Evolutionary conservation across 2,797 vertebrate genomes (phyloP), one percentile per base, ranked within the genome.

Genomic region (Etheostoma nigrum): DNA sequence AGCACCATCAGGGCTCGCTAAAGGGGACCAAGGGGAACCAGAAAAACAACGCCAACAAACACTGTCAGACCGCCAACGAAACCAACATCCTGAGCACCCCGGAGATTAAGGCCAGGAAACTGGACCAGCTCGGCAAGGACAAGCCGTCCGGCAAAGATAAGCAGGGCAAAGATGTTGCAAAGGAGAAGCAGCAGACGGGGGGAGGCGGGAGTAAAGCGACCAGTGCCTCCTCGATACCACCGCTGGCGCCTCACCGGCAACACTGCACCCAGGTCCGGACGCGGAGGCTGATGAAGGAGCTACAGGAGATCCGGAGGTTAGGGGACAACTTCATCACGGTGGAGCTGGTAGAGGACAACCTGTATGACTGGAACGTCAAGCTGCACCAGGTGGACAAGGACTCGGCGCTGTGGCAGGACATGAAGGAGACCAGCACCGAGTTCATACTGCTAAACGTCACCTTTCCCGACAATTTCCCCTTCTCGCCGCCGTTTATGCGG

Each of bases 321-420:
- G 97, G 97, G 83, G 98, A 99, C 95, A 96, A 97, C 96, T 99
- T 99, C 95, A 99, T 99, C 91, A 97, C 97, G 3, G 98, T 99
- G 92, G 98, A 99, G 95, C 96, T 99, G 95, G 97, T 98, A 91
- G 98, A 99, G 93, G 98, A 99, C 94, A 99, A 98, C 95, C 97
- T 99, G 82, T 99, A 96, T 87, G 98, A 99, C 95, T 99, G 98
- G 98, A 99, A 99, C 90, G 97, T 99, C 91, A 99, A 99, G 95
- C 96, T 99, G 94, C 98, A 99, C 95, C 98, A 99, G 93, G 98
- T 99, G 95, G 98, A 99, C 96, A 98, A 99, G 95, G 98, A 99
- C 96, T 99, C 98, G 67, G 97, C 98, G 91, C 96, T 99, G 90
- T 99, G 98, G 98, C 98, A 99, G 97, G 98, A 99, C 97, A 99